These are phyloP conservation scores for Drosophila nigrodunni DNA, from an alignment of 1,140 invertebrate genomes.

Conservation along the genomic window DNA sequence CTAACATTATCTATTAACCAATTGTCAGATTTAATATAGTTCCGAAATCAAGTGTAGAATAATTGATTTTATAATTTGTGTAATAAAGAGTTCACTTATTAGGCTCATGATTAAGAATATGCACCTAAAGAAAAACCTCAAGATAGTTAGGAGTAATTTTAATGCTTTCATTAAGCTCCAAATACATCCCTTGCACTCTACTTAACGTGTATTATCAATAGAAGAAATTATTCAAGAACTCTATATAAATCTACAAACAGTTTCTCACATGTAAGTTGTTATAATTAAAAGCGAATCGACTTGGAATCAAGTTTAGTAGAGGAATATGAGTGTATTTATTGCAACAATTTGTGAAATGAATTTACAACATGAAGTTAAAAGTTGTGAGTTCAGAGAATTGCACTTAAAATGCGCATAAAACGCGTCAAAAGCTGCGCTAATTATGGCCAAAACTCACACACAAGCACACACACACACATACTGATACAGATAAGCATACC, in stretches of 20 bases:
- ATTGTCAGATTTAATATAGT: no score
- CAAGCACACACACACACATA: slow-evolving; percentile 18
- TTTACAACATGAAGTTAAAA: slow-evolving; percentile 48
- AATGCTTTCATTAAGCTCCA: no score
- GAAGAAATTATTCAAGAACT: neutral
- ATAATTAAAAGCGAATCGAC: slow-evolving; percentile 29
- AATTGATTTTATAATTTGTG: no score
- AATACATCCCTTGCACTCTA: neutral
- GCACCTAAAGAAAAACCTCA: no score
- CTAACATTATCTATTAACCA: no score
- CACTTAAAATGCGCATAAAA: slow-evolving; percentile 58
- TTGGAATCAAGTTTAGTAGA: slow-evolving; percentile 7
- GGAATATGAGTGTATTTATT: slow-evolving; percentile 40
- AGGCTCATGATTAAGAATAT: no score
- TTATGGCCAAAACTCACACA: slow-evolving; percentile 49
- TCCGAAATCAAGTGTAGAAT: no score
- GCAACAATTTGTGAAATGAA: slow-evolving; percentile 74
- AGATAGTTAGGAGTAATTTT: no score
- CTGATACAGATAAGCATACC: neutral
- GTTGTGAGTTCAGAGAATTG: slow-evolving; percentile 29
- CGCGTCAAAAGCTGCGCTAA: slow-evolving; percentile 50
- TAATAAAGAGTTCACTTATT: no score
- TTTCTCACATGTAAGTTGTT: neutral
- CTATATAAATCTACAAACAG: neutral
- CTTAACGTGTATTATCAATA: neutral